A percentile compares a stretch with the other conserved stretches of the same genome.
phyloP scores from a whole-genome alignment of 2,797 vertebrate genomes.

The Varecia variegata region DNA sequence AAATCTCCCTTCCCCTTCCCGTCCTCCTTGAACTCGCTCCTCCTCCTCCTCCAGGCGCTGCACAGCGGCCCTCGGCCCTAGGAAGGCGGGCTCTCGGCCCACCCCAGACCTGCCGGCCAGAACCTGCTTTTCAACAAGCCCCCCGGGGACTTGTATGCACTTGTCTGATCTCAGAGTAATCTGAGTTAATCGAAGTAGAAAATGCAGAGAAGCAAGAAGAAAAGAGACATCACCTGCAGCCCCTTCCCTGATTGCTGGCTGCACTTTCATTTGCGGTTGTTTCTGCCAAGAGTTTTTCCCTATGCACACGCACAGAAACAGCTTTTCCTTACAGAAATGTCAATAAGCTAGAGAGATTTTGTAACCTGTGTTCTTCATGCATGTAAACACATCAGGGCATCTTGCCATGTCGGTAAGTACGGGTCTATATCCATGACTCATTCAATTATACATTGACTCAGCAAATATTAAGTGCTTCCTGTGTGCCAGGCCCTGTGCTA shows the following conservation, averaged over 20 bases:
- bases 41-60: too few species aligned
- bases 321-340: not conserved
- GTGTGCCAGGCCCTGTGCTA: not conserved
- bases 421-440: not conserved
- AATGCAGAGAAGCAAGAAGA: not conserved
- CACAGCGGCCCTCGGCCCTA: rapidly evolving
- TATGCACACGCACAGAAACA: not conserved
- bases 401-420: not conserved
- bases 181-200: not conserved
- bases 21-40: too few species aligned
- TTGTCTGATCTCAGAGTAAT: not conserved
- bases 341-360: not conserved
- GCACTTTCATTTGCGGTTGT: not conserved
- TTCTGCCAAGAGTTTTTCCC: not conserved
- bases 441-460: not conserved
- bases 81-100: not conserved
- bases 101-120: not conserved
- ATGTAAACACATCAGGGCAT: not conserved
- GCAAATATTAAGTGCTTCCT: not conserved
- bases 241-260: not conserved
- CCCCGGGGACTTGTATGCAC: not conserved
- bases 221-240: not conserved
- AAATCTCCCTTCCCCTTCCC: not conserved
- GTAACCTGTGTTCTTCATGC: not conserved
- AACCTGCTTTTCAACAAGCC: not conserved